These are phyloP conservation scores for Bimastos eiseni DNA, from an alignment of 2,888 invertebrate genomes.

Conservation along the genomic window DNA sequence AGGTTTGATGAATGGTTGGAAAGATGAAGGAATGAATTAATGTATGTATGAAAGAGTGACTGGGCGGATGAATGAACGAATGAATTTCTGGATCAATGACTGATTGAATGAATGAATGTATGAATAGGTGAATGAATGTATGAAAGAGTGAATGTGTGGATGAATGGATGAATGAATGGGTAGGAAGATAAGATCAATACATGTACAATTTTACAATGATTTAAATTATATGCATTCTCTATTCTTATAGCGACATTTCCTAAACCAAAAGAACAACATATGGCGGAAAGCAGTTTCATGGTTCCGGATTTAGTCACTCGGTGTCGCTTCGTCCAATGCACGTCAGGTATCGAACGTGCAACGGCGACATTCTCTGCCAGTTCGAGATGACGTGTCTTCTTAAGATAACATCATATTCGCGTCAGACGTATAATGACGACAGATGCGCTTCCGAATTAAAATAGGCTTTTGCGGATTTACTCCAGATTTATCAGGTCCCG, in stretches of 20 bases:
- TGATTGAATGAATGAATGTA: not conserved
- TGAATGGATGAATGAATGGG: not conserved
- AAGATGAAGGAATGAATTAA: not conserved
- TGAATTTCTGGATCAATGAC: not conserved
- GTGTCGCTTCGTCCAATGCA: not conserved
- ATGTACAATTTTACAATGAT: not conserved
- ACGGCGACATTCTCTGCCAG: not conserved
- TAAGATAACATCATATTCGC: not conserved
- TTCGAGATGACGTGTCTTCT: not conserved
- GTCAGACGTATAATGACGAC: not conserved
- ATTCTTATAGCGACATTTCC: not conserved
- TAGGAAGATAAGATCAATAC: not conserved
- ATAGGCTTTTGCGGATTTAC: not conserved
- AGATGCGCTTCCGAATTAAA: not conserved
- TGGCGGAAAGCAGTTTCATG: not conserved
- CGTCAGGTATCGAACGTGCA: not conserved
- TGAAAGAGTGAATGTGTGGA: not conserved
- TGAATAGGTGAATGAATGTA: not conserved
- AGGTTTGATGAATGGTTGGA: not conserved
- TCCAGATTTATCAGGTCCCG: not conserved
- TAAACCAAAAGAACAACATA: not conserved
- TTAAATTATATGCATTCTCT: not conserved
- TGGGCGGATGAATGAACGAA: not conserved
- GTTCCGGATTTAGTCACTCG: not conserved
- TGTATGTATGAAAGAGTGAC: not conserved